Conservation (phyloP, 2,797 vertebrate genomes). For the Rhyacichthys aspro region DNA sequence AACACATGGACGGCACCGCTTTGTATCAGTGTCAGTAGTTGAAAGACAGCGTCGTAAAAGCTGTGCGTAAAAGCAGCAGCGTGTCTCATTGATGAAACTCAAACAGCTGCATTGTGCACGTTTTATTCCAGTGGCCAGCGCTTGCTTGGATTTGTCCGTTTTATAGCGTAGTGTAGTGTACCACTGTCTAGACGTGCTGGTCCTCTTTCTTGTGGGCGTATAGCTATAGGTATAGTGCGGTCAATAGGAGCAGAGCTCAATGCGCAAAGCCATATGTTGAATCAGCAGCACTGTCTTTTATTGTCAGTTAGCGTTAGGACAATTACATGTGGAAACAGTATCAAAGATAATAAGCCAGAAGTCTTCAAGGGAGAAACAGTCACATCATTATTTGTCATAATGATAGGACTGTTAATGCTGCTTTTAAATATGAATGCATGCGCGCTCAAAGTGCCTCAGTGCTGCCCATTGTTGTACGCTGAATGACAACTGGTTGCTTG, state of each 20-base stretch:
- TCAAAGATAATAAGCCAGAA: neutral
- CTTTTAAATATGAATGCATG: constrained; percentile 5
- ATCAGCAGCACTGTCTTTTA: constrained; percentile 39
- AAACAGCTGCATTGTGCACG: constrained; percentile 46
- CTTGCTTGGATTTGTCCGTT: constrained; percentile 4
- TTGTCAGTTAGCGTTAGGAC: neutral
- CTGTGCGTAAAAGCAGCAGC: constrained; percentile 67
- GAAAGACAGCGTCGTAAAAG: constrained; percentile 10
- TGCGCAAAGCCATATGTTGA: constrained; percentile 59
- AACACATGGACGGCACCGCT: constrained; percentile 29
- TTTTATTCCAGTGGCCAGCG: constrained; percentile 28
- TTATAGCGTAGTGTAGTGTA: neutral
- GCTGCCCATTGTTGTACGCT: constrained; percentile 49
- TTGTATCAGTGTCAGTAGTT: neutral
- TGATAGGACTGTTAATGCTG: constrained; percentile 32
- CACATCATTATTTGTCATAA: constrained; percentile 7
- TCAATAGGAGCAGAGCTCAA: constrained; percentile 26
- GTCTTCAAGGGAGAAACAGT: neutral
- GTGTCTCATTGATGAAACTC: constrained; percentile 69
- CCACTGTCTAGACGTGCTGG: constrained; percentile 26
- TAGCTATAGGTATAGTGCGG: constrained; percentile 2
- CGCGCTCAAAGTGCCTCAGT: constrained; percentile 16
- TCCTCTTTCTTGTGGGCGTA: neutral
- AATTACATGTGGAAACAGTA: neutral
- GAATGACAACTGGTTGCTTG: constrained; percentile 49